These are phyloP conservation scores for Amphiprion clarkii DNA, from an alignment of 2,797 vertebrate species.

Conservation along the genomic window DNA sequence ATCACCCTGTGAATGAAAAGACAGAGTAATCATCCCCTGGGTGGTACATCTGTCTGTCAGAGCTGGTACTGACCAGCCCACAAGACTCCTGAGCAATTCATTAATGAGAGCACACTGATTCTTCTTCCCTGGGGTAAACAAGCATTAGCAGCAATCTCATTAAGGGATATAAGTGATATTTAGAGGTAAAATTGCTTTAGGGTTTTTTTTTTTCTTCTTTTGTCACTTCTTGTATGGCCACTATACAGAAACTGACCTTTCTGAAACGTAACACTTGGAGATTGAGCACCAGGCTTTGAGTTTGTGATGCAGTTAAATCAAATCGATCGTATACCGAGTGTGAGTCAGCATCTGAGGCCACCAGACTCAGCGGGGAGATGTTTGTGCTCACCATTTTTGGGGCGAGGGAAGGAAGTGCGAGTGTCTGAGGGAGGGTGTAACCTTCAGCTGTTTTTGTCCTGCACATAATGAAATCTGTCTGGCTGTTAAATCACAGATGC, in stretches of 20 bases:
- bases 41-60: conserved; percentile 48
- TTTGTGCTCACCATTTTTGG: conserved; percentile 13
- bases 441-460: conserved; percentile 55
- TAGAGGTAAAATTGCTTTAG: neutral
- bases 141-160: neutral
- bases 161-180: neutral
- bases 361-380: conserved; percentile 20
- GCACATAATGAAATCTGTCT: conserved; percentile 50
- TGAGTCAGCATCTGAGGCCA: conserved; percentile 35
- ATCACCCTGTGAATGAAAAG: conserved; percentile 52
- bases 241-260: conserved; percentile 8
- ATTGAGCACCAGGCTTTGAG: conserved; percentile 33
- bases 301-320: conserved; percentile 29
- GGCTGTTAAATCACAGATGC: conserved; percentile 29
- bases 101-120: conserved; percentile 14
- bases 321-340: conserved; percentile 39
- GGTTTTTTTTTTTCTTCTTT: neutral
- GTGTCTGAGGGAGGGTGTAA: conserved; percentile 49
- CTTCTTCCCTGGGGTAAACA: conserved; percentile 1
- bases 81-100: conserved; percentile 29
- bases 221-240: neutral
- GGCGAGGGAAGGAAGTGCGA: neutral
- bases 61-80: neutral
- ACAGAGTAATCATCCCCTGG: conserved; percentile 29
- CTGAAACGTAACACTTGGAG: conserved; percentile 5